Conservation (phyloP, 2,113 vertebrate species). For the Sciurus niger region DNA sequence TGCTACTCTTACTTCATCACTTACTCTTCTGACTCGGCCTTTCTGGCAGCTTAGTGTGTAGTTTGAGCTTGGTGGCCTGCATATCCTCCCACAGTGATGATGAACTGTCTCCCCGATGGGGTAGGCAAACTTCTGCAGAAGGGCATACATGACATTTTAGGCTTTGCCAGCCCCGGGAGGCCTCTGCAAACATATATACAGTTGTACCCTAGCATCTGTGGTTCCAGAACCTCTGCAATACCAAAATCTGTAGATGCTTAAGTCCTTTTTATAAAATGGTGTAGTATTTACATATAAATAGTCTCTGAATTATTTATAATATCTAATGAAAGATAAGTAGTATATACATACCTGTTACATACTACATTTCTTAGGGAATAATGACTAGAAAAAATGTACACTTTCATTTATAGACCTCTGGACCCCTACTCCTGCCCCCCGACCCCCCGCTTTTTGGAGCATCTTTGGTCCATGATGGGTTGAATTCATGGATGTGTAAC, state of each 20-base stretch:
- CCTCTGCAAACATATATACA: neutral
- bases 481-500: neutral
- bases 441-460: neutral
- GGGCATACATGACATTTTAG: neutral
- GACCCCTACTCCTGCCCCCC: too few relatives aligned
- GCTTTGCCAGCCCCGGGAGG: neutral
- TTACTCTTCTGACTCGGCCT: neutral
- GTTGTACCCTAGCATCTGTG: neutral
- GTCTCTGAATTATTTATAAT: neutral
- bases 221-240: neutral
- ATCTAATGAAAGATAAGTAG: neutral
- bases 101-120: neutral
- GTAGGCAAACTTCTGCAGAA: neutral
- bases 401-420: too few relatives aligned
- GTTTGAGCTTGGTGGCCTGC: neutral
- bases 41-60: neutral
- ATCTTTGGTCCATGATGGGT: neutral
- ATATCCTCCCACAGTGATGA: neutral
- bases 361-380: neutral
- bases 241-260: neutral
- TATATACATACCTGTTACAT: neutral
- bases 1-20: neutral
- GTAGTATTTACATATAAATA: too few relatives aligned
- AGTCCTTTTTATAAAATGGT: too few relatives aligned
- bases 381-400: neutral